phyloP scores from a whole-genome alignment of 1,140 invertebrate genomes.

The Drosophila nannoptera region DNA sequence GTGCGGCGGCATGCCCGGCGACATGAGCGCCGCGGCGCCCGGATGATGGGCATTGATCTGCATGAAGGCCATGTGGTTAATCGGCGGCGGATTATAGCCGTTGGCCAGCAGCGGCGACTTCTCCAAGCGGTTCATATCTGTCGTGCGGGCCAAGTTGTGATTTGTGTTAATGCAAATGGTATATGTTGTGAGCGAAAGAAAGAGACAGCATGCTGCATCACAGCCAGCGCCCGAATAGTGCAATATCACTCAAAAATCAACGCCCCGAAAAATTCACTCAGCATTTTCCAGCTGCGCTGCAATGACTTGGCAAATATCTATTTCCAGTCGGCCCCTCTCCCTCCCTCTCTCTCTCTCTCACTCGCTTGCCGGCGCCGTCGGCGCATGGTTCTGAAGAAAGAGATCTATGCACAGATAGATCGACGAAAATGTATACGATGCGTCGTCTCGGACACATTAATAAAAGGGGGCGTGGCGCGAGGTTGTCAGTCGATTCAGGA shows the following conservation, averaged over 20 bases:
- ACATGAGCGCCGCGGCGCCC: conserved; percentile 87
- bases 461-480: conserved; percentile 60
- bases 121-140: conserved; percentile 91
- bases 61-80: conserved; percentile 94
- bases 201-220: neutral
- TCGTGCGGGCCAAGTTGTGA: neutral
- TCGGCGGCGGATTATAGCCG: conserved; percentile 95
- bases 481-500: conserved; percentile 56
- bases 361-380: conserved; percentile 50
- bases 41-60: conserved; percentile 86
- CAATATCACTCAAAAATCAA: conserved; percentile 73
- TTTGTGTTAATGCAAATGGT: no score
- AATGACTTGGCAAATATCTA: conserved; percentile 46
- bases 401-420: conserved; percentile 51
- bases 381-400: conserved; percentile 66
- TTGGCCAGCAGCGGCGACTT: conserved; percentile 95
- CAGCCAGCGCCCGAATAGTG: conserved; percentile 49
- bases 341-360: no score
- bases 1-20: conserved; percentile 91
- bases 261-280: conserved; percentile 62
- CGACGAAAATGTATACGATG: conserved; percentile 39
- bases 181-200: neutral
- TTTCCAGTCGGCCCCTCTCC: neutral
- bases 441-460: conserved; percentile 65
- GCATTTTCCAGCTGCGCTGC: conserved; percentile 9